phyloP scores from a whole-genome alignment of 2,888 invertebrate species.

The Andrena praecox region DNA sequence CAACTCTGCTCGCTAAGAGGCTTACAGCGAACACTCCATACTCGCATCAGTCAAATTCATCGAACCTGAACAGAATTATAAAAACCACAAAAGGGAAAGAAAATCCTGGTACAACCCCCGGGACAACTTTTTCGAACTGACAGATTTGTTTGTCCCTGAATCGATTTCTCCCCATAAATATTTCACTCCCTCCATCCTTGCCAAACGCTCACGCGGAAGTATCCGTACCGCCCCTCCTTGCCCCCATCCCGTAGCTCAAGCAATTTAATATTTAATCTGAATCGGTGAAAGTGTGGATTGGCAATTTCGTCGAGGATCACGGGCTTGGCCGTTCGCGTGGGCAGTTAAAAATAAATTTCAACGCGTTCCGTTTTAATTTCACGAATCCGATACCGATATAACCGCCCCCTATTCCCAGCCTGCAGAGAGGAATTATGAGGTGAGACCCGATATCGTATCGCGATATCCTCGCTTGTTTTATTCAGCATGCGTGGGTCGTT shows the following conservation, averaged over 20 bases:
- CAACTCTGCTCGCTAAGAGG: too few relatives aligned
- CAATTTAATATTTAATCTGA: conserved; percentile 44
- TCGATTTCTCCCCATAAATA: neutral
- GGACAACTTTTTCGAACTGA: neutral
- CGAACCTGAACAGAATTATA: neutral
- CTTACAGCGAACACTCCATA: too few relatives aligned
- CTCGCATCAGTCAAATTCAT: too few relatives aligned
- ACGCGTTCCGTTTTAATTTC: conserved; percentile 46
- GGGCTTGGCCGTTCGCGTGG: conserved; percentile 23
- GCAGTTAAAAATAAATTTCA: conserved; percentile 49
- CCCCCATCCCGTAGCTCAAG: neutral
- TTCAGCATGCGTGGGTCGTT: conserved; percentile 47
- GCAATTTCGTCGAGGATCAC: conserved; percentile 36
- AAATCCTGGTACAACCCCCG: neutral
- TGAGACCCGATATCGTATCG: conserved; percentile 48
- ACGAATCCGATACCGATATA: conserved; percentile 32
- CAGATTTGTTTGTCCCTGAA: too few relatives aligned
- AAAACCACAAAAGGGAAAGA: neutral
- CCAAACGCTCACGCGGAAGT: neutral
- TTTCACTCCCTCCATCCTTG: neutral
- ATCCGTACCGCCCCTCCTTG: neutral
- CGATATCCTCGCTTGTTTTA: conserved; percentile 56
- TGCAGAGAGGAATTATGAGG: conserved; percentile 52
- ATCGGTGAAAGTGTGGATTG: conserved; percentile 48
- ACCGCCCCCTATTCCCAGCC: neutral